Conservation (phyloP, 2,113 vertebrate species). For the Hippocampus comes region DNA sequence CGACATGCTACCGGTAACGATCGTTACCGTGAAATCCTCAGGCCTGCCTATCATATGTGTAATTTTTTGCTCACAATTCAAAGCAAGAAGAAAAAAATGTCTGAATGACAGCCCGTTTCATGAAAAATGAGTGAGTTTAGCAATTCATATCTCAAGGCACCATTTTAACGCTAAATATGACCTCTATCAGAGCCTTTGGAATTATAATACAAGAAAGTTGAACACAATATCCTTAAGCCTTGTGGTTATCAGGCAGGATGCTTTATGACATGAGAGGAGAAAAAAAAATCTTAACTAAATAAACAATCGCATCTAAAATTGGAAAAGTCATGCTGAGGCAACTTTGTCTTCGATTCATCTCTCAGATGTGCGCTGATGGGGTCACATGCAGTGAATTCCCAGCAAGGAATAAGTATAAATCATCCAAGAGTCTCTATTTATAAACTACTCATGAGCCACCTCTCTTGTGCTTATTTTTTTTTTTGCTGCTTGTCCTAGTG, state of each 20-base stretch:
- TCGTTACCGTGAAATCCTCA: no score
- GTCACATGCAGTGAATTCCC: slow-evolving; percentile 11
- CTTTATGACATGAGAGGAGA: background rate
- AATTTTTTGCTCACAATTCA: no score
- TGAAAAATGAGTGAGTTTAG: background rate
- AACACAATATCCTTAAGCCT: background rate
- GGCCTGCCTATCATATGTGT: no score
- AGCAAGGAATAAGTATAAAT: slow-evolving; percentile 9
- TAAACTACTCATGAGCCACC: slow-evolving; percentile 7
- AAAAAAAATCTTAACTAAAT: background rate
- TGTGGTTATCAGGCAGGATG: background rate
- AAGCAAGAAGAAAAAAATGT: no score
- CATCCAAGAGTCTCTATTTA: slow-evolving; percentile 10
- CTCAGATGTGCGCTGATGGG: slow-evolving; percentile 3
- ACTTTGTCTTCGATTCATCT: slow-evolving; percentile 13
- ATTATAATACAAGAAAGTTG: background rate
- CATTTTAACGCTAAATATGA: background rate
- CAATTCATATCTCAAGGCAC: background rate
- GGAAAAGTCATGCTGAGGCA: slow-evolving; percentile 13
- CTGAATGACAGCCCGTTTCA: no score
- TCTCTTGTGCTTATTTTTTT: background rate
- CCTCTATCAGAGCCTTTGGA: background rate
- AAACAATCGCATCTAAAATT: slow-evolving; percentile 30
- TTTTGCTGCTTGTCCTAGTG: background rate
- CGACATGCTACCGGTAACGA: no score